Evolutionary conservation across 2,113 vertebrate genomes (phyloP), one percentile per base, ranked within the genome.

Genomic region (Microcebus jonahi): DNA sequence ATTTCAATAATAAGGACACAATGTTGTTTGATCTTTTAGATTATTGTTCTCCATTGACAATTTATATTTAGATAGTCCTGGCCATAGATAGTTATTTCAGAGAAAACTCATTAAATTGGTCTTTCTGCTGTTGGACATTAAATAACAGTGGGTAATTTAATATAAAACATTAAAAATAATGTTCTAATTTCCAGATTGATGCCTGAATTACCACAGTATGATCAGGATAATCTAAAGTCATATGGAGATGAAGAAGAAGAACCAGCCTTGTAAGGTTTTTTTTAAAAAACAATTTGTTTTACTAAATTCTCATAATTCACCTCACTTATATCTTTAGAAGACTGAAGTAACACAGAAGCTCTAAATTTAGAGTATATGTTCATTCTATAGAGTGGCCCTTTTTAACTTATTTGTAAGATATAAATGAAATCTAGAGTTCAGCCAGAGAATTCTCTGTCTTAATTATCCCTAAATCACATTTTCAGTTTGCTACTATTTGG

Each of bases 231-330:
- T 98, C 99, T 99, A 80, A 99, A 97, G 96, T 99, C 98, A 48
- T 98, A 99, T 0, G 99, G 99, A 85, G 99, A 99, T 0, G 99
- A 99, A 94, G 98, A 99, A 84, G 99, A 99, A 90, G 99, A 99
- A 95, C 98, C 98, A 6, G 99, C 99, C 90, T 97, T 99, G 99
- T 99, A 97, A 98, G 99, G 98, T 96, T 86, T 71, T 76, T 2
- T 95, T 95, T 94, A 59, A 29, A 18, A 36, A 87, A 55, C 53
- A 17, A 67, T 42, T 79, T 89, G 17, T 21, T 80, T 70, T 59
- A 1, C 70, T 71, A 14, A 45, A 73, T 88, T 82, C 2, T 90
- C 11, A 27, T 36, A 94, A 39, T 31, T 75, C 18, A 8, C 27
- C 39, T 95, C 18, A 48, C 50, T 75, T 59, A 15, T 11, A 42